phyloP scores from a whole-genome alignment of 2,797 vertebrate species.

The Apogon hyalosoma region DNA sequence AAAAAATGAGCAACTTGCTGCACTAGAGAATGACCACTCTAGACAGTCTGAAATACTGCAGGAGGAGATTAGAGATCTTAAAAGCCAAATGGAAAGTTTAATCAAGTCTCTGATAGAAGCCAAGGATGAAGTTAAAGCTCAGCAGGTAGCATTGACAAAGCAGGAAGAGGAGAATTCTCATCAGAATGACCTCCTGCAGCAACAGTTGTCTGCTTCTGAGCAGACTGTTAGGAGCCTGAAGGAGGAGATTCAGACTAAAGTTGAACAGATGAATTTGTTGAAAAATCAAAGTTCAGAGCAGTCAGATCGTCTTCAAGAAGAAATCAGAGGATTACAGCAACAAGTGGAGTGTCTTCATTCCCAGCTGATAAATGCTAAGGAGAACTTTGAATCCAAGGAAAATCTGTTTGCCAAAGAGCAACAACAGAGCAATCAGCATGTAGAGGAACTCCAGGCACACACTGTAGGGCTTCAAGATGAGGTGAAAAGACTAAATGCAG shows the following conservation, averaged over 20 bases:
- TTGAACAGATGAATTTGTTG: conserved; percentile 61
- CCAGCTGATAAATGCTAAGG: conserved; percentile 52
- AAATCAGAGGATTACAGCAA: conserved; percentile 74
- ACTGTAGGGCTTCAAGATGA: conserved; percentile 46
- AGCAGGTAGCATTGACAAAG: conserved; percentile 33
- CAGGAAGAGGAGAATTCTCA: conserved; percentile 48
- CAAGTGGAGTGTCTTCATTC: conserved; percentile 41
- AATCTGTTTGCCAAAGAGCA: conserved; percentile 49
- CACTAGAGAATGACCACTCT: conserved; percentile 39
- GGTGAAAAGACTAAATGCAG: conserved; percentile 36
- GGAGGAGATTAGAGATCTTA: conserved; percentile 51
- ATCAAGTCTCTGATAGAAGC: conserved; percentile 48
- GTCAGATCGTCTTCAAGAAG: conserved; percentile 61
- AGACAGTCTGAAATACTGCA: conserved; percentile 36
- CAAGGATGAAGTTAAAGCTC: conserved; percentile 45
- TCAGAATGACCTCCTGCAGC: conserved; percentile 49
- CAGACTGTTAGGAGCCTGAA: conserved; percentile 47
- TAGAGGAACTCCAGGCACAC: conserved; percentile 35
- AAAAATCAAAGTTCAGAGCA: conserved; percentile 55
- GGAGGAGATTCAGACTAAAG: conserved; percentile 56
- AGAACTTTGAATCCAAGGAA: conserved; percentile 53
- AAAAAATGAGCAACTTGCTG: conserved; percentile 51
- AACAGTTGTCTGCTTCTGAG: conserved; percentile 57
- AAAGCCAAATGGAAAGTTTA: conserved; percentile 38
- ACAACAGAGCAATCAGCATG: conserved; percentile 17